Conservation (phyloP, 2,888 invertebrate genomes). For the Ormyrus nitidulus region DNA sequence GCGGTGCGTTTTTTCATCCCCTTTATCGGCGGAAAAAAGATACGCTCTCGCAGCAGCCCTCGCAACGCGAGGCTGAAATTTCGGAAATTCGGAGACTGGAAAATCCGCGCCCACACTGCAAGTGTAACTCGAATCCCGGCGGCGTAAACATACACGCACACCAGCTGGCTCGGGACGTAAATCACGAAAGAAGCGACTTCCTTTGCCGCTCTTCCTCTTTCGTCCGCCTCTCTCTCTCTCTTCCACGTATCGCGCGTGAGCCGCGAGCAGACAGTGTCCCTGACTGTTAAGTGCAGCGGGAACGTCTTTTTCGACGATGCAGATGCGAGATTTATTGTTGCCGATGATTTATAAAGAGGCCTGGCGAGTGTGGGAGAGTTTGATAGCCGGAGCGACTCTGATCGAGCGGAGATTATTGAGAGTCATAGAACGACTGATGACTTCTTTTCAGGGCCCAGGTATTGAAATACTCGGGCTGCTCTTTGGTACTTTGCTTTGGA, state of each 20-base stretch:
- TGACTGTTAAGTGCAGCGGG: conserved; percentile 22
- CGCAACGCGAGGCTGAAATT: not conserved
- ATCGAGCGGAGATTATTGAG: conserved; percentile 22
- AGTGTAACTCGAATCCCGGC: conserved; percentile 40
- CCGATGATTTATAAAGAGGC: conserved; percentile 45
- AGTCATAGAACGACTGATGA: not conserved
- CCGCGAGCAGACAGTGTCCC: conserved; percentile 47
- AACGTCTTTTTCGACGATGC: conserved; percentile 19
- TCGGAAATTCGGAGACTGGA: not conserved
- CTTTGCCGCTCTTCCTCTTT: conserved; percentile 11
- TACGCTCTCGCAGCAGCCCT: too few species aligned
- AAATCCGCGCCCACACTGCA: not conserved
- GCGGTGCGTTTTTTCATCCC: conserved; percentile 3
- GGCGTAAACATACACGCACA: conserved; percentile 4
- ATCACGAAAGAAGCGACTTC: not conserved
- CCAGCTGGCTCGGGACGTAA: conserved; percentile 14
- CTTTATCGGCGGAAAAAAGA: not conserved
- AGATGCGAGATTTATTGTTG: conserved; percentile 48
- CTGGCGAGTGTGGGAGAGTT: not conserved
- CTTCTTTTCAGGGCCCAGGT: too few species aligned
- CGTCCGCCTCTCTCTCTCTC: not conserved
- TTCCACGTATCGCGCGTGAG: conserved; percentile 28
- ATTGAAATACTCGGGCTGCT: too few species aligned
- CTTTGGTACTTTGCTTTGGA: too few species aligned
- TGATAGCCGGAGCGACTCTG: not conserved